phyloP scores from a whole-genome alignment of 2,797 vertebrate species.

The Florisuga fusca region DNA sequence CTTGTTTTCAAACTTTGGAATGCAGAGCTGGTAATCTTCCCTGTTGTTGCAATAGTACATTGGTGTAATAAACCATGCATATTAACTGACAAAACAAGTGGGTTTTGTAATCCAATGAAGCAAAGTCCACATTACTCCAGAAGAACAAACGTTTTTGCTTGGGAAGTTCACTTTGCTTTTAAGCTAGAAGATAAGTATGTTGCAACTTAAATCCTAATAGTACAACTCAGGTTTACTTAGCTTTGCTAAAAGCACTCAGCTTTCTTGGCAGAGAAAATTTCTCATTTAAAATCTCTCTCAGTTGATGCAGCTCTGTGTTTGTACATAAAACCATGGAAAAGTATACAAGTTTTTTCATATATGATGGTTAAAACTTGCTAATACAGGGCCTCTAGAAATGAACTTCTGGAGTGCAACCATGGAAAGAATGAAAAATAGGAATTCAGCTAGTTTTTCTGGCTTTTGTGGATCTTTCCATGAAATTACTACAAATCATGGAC shows the following conservation, averaged over 20 bases:
- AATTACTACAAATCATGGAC: neutral
- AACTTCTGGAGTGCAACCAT: neutral
- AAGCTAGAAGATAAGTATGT: neutral
- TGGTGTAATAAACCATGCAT: neutral
- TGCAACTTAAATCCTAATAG: neutral
- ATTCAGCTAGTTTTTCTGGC: neutral
- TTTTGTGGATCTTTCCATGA: neutral
- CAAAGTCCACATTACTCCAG: slow-evolving; percentile 33
- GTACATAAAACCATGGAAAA: neutral
- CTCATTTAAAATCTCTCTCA: neutral
- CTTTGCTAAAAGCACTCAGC: neutral
- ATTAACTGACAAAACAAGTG: neutral
- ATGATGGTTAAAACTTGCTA: neutral
- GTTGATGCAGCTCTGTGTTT: neutral
- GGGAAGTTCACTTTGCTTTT: neutral
- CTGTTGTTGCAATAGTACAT: neutral
- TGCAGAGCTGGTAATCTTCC: neutral
- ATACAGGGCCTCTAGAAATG: neutral
- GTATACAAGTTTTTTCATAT: neutral
- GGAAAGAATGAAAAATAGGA: neutral
- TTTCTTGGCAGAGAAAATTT: neutral
- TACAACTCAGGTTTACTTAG: neutral
- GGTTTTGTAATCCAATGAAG: neutral
- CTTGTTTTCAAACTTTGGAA: neutral
- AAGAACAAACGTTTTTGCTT: neutral